Evolutionary conservation across 2,113 vertebrate species (phyloP), one percentile per base, ranked within the genome.

Genomic region (Oryzias curvinotus): DNA sequence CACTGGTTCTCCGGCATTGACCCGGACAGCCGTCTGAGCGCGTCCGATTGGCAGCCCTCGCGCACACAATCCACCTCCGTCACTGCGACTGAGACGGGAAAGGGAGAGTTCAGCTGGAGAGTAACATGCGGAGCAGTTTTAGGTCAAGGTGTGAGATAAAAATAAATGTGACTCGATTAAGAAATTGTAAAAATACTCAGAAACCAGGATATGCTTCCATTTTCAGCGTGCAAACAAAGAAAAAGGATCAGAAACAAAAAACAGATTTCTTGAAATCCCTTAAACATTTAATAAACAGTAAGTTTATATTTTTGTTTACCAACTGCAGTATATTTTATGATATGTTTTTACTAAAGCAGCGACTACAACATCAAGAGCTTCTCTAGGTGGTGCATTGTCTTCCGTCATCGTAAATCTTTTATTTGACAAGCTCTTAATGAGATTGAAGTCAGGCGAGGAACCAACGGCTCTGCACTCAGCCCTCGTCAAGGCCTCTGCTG

Each of bases 11-110:
- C 93, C 0, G 91, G 91, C 64, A 95, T 88, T n/a, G 90, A 84
- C 0, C 84, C 84, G 0, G 91, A 91, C 28, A 93, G 77, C 57
- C 72, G 87, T 60, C 90, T 90, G 73, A 98, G 91, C 13, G 93
- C 94, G 83, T 98, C 96, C 0, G 97, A 98, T 86, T 93, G 93
- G 70, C 92, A 95, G 19, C 97, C 97, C 64, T 96, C 91, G 0
- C 94, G 93, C 50, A 98, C 89, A 0, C 91, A 93, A 78, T 95
- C 95, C 43, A 98, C 88, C 74, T 97, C 94, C 5, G 92, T 83
- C 88, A 98, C 91, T 0, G 90, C 94, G 81, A 98, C 96, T 98
- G 91, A 49, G 30, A 73, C 44, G 16, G 7, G 10, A 43, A 43
- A 19, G 23, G 4, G n/a, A 17, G 19, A n/a, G 14, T 19, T 28